A percentile compares a stretch with the other conserved stretches of the same genome.
Conservation (phyloP, 1,140 invertebrate genomes). For the Liolophura sinensis region DNA sequence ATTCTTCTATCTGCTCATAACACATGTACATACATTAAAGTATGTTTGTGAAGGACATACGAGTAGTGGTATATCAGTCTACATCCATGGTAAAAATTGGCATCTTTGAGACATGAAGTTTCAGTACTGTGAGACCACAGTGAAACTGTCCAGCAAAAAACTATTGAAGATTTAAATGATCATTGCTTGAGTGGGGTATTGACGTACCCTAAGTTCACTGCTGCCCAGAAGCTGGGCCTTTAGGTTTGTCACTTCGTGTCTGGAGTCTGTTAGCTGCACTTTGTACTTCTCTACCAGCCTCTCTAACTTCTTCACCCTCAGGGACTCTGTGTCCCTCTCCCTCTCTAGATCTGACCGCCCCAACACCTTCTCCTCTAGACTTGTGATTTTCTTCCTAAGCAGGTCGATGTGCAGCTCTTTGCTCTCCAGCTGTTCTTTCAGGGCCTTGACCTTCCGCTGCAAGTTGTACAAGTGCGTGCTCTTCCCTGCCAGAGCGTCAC, state of each 20-base stretch:
- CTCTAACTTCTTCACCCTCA: slow-evolving; percentile 46
- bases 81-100: background rate
- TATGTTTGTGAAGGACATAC: too few species aligned
- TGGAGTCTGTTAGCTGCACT: slow-evolving; percentile 44
- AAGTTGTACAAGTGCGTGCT: slow-evolving; percentile 57
- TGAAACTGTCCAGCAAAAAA: background rate
- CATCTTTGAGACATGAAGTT: background rate
- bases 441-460: slow-evolving; percentile 64
- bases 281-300: slow-evolving; percentile 55
- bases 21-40: too few species aligned
- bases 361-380: slow-evolving; percentile 49
- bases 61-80: too few species aligned
- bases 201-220: slow-evolving; percentile 50
- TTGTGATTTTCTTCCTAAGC: slow-evolving; percentile 73
- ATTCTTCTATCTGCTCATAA: too few species aligned
- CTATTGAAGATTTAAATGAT: too few species aligned
- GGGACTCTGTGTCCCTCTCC: slow-evolving; percentile 46
- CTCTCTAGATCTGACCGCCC: slow-evolving; percentile 46
- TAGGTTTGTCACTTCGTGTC: slow-evolving; percentile 48
- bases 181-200: background rate
- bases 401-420: slow-evolving; percentile 90
- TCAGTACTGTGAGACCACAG: too few species aligned
- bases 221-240: slow-evolving; percentile 53
- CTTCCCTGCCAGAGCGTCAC: slow-evolving; percentile 46
- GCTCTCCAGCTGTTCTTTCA: slow-evolving; percentile 86